These are phyloP conservation scores for human DNA, from an alignment of 2,113 vertebrate genomes.

Conservation along the genomic window DNA sequence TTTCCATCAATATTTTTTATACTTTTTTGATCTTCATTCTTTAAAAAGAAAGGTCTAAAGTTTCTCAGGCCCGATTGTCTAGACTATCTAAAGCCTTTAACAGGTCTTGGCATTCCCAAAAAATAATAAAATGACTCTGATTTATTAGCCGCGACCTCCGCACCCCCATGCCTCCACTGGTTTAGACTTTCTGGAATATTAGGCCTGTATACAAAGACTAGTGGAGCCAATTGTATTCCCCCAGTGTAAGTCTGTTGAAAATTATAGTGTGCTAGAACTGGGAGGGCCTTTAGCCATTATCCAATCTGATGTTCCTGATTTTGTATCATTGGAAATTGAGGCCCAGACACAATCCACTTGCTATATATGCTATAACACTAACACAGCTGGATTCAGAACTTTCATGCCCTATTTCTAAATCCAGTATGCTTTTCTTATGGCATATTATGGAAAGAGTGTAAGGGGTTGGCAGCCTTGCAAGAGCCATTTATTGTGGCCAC, in stretches of 20 bases:
- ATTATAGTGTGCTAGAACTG: background rate
- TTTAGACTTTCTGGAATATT: background rate
- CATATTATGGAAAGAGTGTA: background rate
- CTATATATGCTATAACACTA: background rate
- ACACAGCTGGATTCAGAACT: background rate
- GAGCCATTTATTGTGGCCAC: background rate
- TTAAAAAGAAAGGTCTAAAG: slow-evolving; percentile 21
- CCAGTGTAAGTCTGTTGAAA: background rate
- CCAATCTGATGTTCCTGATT: background rate
- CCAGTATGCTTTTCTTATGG: background rate
- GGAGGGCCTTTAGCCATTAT: background rate
- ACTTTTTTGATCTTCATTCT: background rate
- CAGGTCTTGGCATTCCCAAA: background rate
- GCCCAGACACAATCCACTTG: background rate
- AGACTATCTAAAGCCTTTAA: background rate
- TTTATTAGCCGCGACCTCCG: background rate
- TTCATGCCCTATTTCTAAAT: background rate
- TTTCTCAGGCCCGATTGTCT: background rate
- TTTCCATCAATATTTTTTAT: slow-evolving; percentile 48
- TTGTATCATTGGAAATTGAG: background rate
- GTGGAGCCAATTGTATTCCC: background rate
- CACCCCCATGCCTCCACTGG: background rate
- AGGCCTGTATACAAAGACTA: background rate
- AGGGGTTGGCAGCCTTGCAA: background rate
- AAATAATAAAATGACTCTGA: background rate